A percentile compares a stretch with the other conserved stretches of the same genome.
Conservation (phyloP, 2,888 invertebrate species). For the Hemistola chrysoprasaria region DNA sequence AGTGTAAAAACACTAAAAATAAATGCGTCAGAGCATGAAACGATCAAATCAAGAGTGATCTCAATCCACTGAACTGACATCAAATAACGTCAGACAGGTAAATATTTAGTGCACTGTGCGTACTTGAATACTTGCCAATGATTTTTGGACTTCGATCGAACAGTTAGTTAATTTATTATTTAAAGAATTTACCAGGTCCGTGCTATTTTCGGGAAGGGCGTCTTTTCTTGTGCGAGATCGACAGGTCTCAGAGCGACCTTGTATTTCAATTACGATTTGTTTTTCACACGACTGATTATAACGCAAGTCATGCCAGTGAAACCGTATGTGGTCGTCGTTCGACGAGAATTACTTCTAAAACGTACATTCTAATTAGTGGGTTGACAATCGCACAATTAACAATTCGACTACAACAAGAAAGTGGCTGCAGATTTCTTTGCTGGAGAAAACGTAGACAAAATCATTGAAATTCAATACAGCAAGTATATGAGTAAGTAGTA, state of each 20-base stretch:
- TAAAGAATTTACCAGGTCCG: slow-evolving; percentile 53
- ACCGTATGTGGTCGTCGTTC: slow-evolving; percentile 41
- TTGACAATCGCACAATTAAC: slow-evolving; percentile 73
- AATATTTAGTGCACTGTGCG: slow-evolving; percentile 70
- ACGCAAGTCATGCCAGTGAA: slow-evolving; percentile 51
- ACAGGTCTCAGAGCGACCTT: slow-evolving; percentile 23
- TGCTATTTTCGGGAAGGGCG: slow-evolving; percentile 46
- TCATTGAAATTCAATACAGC: slow-evolving; percentile 5
- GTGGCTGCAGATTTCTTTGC: slow-evolving; percentile 76
- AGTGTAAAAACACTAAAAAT: slow-evolving; percentile 15
- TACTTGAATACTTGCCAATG: slow-evolving; percentile 73
- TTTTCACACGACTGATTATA: slow-evolving; percentile 38
- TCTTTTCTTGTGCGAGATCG: slow-evolving; percentile 34
- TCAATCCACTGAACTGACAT: slow-evolving; percentile 38
- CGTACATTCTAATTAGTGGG: slow-evolving; percentile 69
- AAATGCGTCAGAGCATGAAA: slow-evolving; percentile 21
- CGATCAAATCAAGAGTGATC: slow-evolving; percentile 22
- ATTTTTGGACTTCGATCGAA: slow-evolving; percentile 72
- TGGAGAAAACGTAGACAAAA: slow-evolving; percentile 60
- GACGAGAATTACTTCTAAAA: slow-evolving; percentile 54
- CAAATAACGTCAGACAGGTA: slow-evolving; percentile 65
- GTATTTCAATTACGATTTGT: slow-evolving; percentile 21
- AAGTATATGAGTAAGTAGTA: not conserved
- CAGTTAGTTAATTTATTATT: slow-evolving; percentile 61
- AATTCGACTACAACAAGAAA: slow-evolving; percentile 66